Evolutionary conservation across 37 sponge, comb jelly and placozoan genomes (phyloP), one percentile per base, ranked within the genome.

Genomic region (Bolinopsis microptera): DNA sequence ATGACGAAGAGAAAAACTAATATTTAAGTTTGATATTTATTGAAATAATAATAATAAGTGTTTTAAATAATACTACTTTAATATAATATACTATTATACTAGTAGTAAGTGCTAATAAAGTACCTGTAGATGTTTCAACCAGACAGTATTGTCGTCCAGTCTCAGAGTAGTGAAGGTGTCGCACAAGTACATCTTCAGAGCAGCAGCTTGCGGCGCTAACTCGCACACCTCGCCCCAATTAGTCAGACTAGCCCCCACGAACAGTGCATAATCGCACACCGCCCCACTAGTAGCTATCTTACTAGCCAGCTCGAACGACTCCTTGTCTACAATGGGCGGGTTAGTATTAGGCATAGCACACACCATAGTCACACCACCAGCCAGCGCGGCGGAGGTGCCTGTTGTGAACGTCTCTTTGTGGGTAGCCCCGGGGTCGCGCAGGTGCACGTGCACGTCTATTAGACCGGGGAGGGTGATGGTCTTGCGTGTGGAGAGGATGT

Each of bases 321-420:
- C 95, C 24, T 67, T 92, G 93, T 98, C 95, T 26, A 94, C 94
- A 48, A 97, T 93, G 27, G 99, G 93, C 24, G 99, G 99, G 34
- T 94, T n/a, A 27, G 99, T 98, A 93, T 98, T 98, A 69, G 99
- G 99, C 99, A 98, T 98, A 36, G 97, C 97, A 30, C 97, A 96
- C 34, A 98, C 97, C 48, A 96, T 92, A 48, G 99, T 98, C 61
- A 98, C 94, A 0, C 99, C 99, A 18, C 99, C 99, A 75, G 99
- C 96, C 68, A 98, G 96, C 36, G 99, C 99, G 27, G 99, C 99
- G 16, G 94, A 93, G 0, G 97, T 97, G 67, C 97, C 96, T 23
- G 96, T 95, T 0, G 83, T 92, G 68, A 93, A 96, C 74, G 93
- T 94, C 70, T 95, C 96, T 94, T 95, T 95, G 92, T 95, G 95